Evolutionary conservation across 2,113 vertebrate genomes (phyloP), one percentile per base, ranked within the genome.

Genomic region (Mesitornis unicolor): DNA sequence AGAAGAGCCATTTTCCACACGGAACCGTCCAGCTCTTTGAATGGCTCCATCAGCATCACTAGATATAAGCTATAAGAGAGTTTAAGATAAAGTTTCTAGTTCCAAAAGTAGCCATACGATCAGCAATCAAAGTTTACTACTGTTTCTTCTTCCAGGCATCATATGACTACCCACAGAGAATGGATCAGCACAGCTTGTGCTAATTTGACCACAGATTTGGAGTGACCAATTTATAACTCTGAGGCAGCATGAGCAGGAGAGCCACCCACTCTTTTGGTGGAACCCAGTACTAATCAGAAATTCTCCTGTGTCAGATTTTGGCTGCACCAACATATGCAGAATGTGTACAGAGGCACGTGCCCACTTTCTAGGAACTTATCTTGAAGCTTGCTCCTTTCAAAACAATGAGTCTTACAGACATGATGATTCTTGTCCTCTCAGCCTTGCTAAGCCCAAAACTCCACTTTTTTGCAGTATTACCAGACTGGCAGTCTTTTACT

Each of bases 31-130:
- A 24, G 99, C 99, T 97, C 99, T 98, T 97, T 99, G 99, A 96
- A 99, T 99, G 93, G 99, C 99, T 97, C 99, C 99, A 96, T 99
- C 99, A 24, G 99, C 99, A 90, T 99, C 99, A 75, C 99, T 99
- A 97, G 99, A 99, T 95, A 99, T 99, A 94, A 99, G 99, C 99
- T 99, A 56, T 9, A 50, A 92, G 64, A 95, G 85, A 73, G 13
- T 33, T 76, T 59, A 84, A 36, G 50, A 94, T 2, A 95, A 45
- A 77, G 10, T 6, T 73, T 78, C 21, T 82, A 76, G 29, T 42
- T 63, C 28, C 13, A 71, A 85, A 87, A 29, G 54, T 12, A 76
- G 57, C 71, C 56, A n/a, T 22, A 47, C 0, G 1, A 77, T 56
- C 67, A 84, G 54, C 36, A 81, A 59, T 31, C 65, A 89, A 90